Conservation (phyloP, 2,797 vertebrate genomes). For the Takifugu ocellatus region DNA sequence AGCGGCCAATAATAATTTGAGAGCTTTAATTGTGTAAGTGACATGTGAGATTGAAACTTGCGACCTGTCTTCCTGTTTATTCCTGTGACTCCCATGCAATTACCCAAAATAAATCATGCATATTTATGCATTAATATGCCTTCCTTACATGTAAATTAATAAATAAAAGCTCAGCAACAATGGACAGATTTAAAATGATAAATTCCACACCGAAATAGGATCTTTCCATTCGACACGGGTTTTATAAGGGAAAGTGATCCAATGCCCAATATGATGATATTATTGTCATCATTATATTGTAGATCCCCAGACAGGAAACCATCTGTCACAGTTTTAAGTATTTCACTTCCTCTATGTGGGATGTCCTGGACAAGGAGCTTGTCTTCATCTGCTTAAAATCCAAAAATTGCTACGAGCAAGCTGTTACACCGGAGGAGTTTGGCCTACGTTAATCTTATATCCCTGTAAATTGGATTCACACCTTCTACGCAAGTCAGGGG, state of each 20-base stretch:
- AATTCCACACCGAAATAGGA: neutral
- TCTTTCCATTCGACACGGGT: neutral
- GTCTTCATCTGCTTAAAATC: constrained; percentile 70
- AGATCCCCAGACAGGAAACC: constrained; percentile 44
- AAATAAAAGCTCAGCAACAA: no score
- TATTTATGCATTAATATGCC: no score
- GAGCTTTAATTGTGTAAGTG: no score
- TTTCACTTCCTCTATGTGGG: constrained; percentile 56
- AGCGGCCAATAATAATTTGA: no score
- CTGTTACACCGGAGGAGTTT: constrained; percentile 64
- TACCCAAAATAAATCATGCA: no score
- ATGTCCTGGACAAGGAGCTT: constrained; percentile 72
- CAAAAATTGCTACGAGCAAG: constrained; percentile 72
- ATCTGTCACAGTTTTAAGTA: constrained; percentile 63
- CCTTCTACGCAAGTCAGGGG: constrained; percentile 55
- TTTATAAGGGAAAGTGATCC: constrained; percentile 13
- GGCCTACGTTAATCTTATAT: constrained; percentile 65
- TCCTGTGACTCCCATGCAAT: no score
- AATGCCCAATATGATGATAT: neutral
- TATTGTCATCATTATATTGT: constrained; percentile 10
- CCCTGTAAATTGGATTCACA: constrained; percentile 76
- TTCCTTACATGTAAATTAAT: no score
- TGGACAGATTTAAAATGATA: no score
- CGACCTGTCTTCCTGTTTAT: no score
- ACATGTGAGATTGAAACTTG: neutral